Base-by-base conservation (phyloP, 2,797 vertebrate genomes). In the Lemur catta region DNA sequence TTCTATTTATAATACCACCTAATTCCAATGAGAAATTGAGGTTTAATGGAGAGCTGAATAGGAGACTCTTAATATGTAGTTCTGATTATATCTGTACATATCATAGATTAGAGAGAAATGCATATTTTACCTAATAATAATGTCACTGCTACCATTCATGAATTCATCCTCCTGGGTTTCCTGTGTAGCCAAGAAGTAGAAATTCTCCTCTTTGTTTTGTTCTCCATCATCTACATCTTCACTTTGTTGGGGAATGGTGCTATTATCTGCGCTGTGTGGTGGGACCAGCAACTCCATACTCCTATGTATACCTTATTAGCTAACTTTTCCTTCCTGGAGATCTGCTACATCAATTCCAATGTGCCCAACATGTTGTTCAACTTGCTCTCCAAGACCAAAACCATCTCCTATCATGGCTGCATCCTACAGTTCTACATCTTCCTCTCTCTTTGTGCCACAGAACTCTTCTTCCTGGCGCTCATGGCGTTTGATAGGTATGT, bases 291-390 rank as follows among this genome's bases (percentile, higher is more conserved):
- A n/a, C 82, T 97, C 35, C 82, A 84, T 13, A 92, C 71, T 11
- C 94, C 94, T 28, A 92, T 96, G 89, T 96, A 96, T 22, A 95
- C 79, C 14, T 87, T 95, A 46, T 74, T 97, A 28, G 92, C 87
- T 65, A 98, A 94, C 41, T 84, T 97, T n/a, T 97, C 91, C n/a
- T 96, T 97, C 50, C 69, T 97, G 65, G 96, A 97, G 79, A 95
- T 97, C 22, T 81, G 94, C 38, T 93, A 91, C 20, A 88, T 92
- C 43, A 92, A 63, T 48, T 95, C 93, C 67, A 97, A 57, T n/a
- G 81, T 97, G 18, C 93, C 95, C 5, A 93, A 86, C 65, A 91
- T 97, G 61, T 75, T 97, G 57, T 72, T 71, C 35, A 69, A 87
- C 55, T 80, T 98, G 15, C 55, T 96, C 18, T 92, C 61, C 13